Evolutionary conservation across 2,797 vertebrate species (phyloP), one percentile per base, ranked within the genome.

Genomic region (Acropternis orthonyx): DNA sequence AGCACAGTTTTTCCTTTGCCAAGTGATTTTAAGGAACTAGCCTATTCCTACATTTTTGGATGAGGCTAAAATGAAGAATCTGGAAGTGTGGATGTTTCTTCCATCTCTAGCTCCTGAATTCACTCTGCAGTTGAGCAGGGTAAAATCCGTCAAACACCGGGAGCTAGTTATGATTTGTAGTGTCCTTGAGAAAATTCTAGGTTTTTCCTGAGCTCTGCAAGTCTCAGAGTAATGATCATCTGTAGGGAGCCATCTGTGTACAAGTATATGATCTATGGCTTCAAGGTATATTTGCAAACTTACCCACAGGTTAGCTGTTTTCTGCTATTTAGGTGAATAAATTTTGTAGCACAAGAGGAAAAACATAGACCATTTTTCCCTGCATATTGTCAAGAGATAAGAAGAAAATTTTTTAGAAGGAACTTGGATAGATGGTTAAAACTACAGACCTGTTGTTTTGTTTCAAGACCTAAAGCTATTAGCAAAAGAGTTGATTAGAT

Each of bases 171-270:
- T 55, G 58, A 85, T 83, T 91, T 94, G 72, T 78, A 36, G n/a
- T 62, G 86, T 74, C 89, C 84, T 91, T 93, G 83, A 81, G 82
- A 79, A 87, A 77, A 80, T 24, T 63, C 56, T 80, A 54, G 26
- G 1, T 61, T 92, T 95, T 84, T 75, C 66, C 61, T 81, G 81
- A 93, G 63, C 37, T 92, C 83, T 82, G 77, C 52, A 90, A 88
- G 19, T 89, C 56, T 89, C 72, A 65, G 49, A 58, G 41, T 92
- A 82, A 84, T 74, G 83, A 89, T 51, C 37, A 58, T 61, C 76
- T 6, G 14, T 6, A 62, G 81, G 65, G 72, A 95, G 58, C 84
- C 78, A 91, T 80, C 84, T 91, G 91, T 26, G n/a, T 78, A 28
- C 65, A 76, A 26, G 15, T 36, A 6, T n/a, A 62, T 83, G 88